Conservation (phyloP, 2,113 vertebrate genomes). For the Strigops habroptila region DNA sequence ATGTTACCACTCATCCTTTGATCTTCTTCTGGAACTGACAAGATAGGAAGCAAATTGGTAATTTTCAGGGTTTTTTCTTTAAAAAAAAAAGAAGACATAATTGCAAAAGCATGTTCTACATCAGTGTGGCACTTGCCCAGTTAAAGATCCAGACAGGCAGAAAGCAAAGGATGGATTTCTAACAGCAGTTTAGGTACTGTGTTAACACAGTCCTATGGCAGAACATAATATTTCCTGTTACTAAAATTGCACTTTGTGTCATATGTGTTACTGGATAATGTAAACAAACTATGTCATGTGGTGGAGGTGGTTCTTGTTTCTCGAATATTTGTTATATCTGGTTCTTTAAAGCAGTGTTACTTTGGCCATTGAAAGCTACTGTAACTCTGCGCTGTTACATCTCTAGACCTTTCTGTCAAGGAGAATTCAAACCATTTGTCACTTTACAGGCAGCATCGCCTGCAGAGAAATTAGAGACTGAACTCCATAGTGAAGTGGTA, state of each 20-base stretch:
- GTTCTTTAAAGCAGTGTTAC: background rate
- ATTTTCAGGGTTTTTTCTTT: background rate
- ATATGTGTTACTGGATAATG: background rate
- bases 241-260: background rate
- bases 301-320: background rate
- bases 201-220: background rate
- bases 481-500: constrained; percentile 27
- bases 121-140: background rate
- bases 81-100: background rate
- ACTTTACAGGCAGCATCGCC: background rate
- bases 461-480: constrained; percentile 19
- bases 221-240: background rate
- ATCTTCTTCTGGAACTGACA: background rate
- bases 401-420: background rate
- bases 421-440: background rate
- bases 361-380: background rate
- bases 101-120: background rate
- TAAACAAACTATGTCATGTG: background rate
- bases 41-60: background rate
- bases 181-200: background rate
- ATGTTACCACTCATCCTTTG: background rate
- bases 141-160: background rate
- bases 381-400: background rate
- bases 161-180: background rate
- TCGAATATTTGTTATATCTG: background rate